Conservation (phyloP, 2,797 vertebrate species). For the Sebastes matsubarae region DNA sequence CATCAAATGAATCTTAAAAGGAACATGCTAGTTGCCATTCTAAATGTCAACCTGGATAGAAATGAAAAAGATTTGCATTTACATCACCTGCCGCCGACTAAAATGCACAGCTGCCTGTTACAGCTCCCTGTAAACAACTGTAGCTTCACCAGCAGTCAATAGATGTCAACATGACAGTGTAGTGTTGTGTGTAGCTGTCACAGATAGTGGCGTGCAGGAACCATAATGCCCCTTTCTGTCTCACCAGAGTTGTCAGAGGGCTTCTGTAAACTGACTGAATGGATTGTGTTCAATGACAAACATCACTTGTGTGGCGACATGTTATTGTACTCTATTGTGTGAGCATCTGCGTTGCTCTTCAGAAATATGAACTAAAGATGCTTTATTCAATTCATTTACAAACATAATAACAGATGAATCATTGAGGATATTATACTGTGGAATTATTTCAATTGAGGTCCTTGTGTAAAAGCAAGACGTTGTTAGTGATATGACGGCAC, state of each 20-base stretch:
- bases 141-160: slow-evolving; percentile 13
- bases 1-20: neutral
- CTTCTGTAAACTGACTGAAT: slow-evolving; percentile 35
- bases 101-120: neutral
- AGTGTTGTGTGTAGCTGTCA: slow-evolving; percentile 45
- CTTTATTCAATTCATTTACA: neutral
- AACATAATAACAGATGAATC: neutral
- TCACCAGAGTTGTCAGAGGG: slow-evolving; percentile 32
- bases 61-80: neutral
- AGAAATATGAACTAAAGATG: slow-evolving; percentile 12
- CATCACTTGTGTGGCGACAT: neutral
- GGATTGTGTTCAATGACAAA: slow-evolving; percentile 45
- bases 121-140: slow-evolving; percentile 13
- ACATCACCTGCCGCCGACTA: neutral
- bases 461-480: neutral
- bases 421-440: neutral
- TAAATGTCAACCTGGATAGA: slow-evolving; percentile 3
- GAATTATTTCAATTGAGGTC: neutral
- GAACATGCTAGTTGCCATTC: neutral
- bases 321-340: slow-evolving; percentile 12
- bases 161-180: slow-evolving; percentile 24
- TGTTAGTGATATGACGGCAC: neutral
- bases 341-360: neutral
- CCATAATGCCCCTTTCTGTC: slow-evolving; percentile 19
- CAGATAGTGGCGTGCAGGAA: slow-evolving; percentile 39